Evolutionary conservation across 1,140 invertebrate species (phyloP), one percentile per base, ranked within the genome.

Genomic region (Tetragnatha versicolor): DNA sequence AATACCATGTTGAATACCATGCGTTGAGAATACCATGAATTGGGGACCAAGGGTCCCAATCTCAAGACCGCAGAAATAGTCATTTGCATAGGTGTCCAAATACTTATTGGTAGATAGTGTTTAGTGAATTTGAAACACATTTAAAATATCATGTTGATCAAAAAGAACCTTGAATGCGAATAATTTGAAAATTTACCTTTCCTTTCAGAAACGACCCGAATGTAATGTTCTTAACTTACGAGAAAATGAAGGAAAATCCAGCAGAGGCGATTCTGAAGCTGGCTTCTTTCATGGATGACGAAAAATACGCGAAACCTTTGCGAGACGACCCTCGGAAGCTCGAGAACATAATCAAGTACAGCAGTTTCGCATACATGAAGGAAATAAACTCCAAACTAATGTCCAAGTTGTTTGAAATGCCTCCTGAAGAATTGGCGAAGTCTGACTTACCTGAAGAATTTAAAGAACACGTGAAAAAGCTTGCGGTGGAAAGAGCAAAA

Each of bases 221-320:
- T 84, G 83, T 94, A 49, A 83, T 93, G 0, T 93, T 93, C 82
- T 83, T 94, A 33, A 93, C 93, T 83, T 95, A 94, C 83, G 93
- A 95, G 86, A 91, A 94, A 81, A 90, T 94, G 85, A 87, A 88
- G 51, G 88, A 87, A 83, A 91, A 88, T 82, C 82, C 87, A 2
- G 78, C 80, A 12, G 83, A 79, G 3, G 82, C 83, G 7, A 86
- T 89, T 22, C 75, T 83, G 68, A 81, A 84, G 58, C 85, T 89
- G 49, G 86, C 85, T 12, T 51, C 82, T 1, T 89, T 89, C 77
- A 77, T 89, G 42, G 86, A 84, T 10, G 60, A 70, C 7, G 17
- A 42, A 45, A 42, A 53, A 31, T 73, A 61, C 39, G 69, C 51
- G 14, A n/a, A 79, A 37, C 39, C 66, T 5, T 12, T 79, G 14